Conservation (phyloP, 2,113 vertebrate genomes). For the Dasyprocta punctata region DNA sequence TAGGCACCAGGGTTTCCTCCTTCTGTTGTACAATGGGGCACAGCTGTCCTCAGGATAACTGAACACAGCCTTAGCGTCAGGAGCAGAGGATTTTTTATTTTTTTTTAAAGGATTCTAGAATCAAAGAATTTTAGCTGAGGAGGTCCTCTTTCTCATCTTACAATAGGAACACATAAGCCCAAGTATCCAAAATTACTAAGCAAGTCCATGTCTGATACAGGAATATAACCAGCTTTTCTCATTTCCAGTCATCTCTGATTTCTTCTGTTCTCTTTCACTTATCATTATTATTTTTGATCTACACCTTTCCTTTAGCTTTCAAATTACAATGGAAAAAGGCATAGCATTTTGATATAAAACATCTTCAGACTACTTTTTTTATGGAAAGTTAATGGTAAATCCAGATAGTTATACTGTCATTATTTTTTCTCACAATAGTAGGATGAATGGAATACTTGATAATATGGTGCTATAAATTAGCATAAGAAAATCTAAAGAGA, state of each 20-base stretch:
- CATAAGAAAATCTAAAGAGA: not conserved
- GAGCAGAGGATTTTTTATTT: not conserved
- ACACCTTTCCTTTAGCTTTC: not conserved
- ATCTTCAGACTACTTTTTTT: constrained; percentile 35
- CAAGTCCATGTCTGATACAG: not conserved
- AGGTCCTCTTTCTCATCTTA: not conserved
- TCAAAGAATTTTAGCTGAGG: not conserved
- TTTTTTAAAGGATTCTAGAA: not conserved
- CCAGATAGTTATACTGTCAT: not conserved
- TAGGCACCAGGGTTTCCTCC: not conserved
- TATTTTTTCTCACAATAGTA: not conserved
- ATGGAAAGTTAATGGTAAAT: not conserved
- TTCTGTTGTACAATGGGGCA: not conserved
- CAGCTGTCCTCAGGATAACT: not conserved
- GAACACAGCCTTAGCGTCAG: not conserved
- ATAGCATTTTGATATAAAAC: not conserved
- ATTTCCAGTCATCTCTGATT: not conserved
- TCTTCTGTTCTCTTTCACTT: not conserved
- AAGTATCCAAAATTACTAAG: not conserved
- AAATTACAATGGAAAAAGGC: not conserved
- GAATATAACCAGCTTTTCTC: not conserved
- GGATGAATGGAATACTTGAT: not conserved
- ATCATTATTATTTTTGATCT: not conserved
- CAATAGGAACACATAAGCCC: not conserved
- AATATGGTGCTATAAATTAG: not conserved